Evolutionary conservation across 2,113 vertebrate genomes (phyloP).

Genomic region (Scopus umbretta): DNA sequence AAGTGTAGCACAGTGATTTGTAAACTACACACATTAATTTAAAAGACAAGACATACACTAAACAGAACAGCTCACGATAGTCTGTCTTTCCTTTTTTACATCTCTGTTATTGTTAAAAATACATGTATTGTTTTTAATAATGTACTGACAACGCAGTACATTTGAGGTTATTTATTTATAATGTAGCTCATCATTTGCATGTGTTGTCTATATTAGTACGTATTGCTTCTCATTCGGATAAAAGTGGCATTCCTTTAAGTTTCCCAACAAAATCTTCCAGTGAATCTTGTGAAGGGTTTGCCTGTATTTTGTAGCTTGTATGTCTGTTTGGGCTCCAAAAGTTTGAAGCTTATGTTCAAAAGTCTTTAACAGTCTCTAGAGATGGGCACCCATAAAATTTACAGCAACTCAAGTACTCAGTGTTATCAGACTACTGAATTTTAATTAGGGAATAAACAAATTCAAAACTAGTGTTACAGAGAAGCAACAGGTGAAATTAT

Average conservation of each 20-base stretch:
- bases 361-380: neutral
- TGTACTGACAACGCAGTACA: constrained; percentile 41
- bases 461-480: neutral
- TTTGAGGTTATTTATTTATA: constrained; percentile 57
- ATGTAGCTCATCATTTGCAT: constrained; percentile 42
- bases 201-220: neutral
- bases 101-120: neutral
- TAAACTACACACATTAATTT: constrained; percentile 8
- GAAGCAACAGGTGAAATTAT: neutral
- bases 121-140: constrained; percentile 43
- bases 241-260: neutral
- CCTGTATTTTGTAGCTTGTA: neutral
- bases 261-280: neutral
- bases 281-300: neutral
- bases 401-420: neutral
- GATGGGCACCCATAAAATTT: neutral
- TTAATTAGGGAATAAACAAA: neutral
- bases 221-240: neutral
- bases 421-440: neutral
- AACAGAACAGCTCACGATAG: constrained; percentile 38
- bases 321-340: neutral
- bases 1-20: constrained; percentile 47
- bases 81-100: neutral
- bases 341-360: neutral
- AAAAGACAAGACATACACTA: constrained; percentile 40